phyloP scores from a whole-genome alignment of 2,113 vertebrate species.

The Zosterops japonicus region DNA sequence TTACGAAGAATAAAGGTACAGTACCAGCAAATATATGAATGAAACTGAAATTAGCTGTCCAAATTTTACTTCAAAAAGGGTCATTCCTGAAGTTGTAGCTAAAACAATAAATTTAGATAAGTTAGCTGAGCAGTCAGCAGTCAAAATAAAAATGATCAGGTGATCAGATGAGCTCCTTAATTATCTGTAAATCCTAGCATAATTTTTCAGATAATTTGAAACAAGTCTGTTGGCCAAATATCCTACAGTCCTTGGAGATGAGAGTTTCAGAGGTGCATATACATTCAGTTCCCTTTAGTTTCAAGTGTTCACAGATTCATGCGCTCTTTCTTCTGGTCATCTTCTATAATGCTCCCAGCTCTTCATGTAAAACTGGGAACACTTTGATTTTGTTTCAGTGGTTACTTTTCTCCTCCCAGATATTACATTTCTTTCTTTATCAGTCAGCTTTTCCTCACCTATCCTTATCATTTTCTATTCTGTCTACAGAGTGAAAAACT shows the following conservation, averaged over 20 bases:
- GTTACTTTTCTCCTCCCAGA: neutral
- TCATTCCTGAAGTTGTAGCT: neutral
- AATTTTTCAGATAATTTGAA: neutral
- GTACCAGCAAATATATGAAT: neutral
- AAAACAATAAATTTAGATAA: neutral
- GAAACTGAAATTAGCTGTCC: neutral
- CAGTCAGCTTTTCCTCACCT: neutral
- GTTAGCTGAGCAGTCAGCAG: neutral
- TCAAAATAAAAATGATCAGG: neutral
- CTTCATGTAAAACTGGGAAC: neutral
- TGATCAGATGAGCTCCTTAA: neutral
- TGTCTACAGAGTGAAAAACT: neutral
- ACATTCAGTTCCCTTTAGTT: neutral
- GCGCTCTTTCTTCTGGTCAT: neutral
- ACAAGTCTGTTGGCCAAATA: neutral
- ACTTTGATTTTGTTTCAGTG: neutral
- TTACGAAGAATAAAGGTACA: neutral
- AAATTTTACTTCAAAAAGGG: neutral
- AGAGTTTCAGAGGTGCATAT: neutral
- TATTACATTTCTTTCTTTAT: neutral
- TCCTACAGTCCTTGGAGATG: neutral
- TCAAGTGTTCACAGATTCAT: neutral
- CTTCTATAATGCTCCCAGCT: neutral
- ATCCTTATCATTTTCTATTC: neutral
- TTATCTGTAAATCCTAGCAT: neutral